Evolutionary conservation across 2,888 invertebrate genomes (phyloP), one percentile per base, ranked within the genome.

Genomic region (Eurois occulta): DNA sequence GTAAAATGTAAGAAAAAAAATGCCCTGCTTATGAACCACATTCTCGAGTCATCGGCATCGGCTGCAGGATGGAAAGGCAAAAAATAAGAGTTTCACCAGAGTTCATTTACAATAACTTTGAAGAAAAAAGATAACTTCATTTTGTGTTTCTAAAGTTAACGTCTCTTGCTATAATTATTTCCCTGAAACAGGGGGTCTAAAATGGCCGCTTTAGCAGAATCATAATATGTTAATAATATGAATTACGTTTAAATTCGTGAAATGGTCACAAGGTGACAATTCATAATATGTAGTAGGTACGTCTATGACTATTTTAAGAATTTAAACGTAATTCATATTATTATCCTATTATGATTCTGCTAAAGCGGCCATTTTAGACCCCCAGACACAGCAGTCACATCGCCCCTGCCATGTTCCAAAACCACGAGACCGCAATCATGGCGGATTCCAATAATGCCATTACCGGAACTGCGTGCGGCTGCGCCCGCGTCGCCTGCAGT

Each of bases 391-490:
- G 24, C 43, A 75, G 73, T 75, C 74, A 71, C 72, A 66, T 77
- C 71, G 46, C 58, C 62, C 21, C 60, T 67, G 69, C 72, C 80
- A 70, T 84, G 82, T 86, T 76, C 85, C 71, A 68, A 75, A 82
- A 89, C 89, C 88, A 75, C 88, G 72, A 87, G 68, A 92, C 92
- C 92, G 87, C 94, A 91, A 91, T 86, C 85, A 87, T 90, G 87
- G 90, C 83, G 87, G 87, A 91, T 93, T 93, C 92, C 90, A 76
- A 81, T 90, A 93, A 90, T 88, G 84, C 91, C 88, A 91, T 93
- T 92, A 93, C 85, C 77, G 82, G 81, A 82, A 86, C 86, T 87
- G 87, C 82, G 82, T 75, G 84, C 75, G 73, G 80, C 77, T 85
- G 83, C 83, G 84, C 80, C 46, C 71, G 87, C 84, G 81, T 81